Evolutionary conservation across 2,888 invertebrate species (phyloP).

Genomic region (Fragum whitleyi): DNA sequence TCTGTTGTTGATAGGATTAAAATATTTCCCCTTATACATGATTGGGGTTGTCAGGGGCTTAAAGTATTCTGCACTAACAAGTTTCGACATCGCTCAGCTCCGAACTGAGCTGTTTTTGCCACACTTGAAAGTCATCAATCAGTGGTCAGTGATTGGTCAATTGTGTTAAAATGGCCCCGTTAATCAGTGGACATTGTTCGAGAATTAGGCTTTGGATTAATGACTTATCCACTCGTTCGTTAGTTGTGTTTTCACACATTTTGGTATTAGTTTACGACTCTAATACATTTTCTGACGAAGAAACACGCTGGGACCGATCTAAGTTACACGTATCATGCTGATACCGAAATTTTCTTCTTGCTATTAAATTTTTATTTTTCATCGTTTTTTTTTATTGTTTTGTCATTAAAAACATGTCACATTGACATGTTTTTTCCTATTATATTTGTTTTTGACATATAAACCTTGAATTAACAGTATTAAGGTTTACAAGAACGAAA

Average conservation of each 20-base stretch:
- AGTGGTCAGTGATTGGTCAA: neutral
- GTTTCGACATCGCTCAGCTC: slow-evolving; percentile 8
- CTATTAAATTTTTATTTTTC: no score
- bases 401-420: no score
- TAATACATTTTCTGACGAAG: neutral
- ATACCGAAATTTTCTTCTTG: no score
- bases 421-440: no score
- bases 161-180: neutral
- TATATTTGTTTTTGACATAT: no score
- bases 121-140: slow-evolving; percentile 3
- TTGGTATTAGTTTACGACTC: no score
- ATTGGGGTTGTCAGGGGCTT: neutral
- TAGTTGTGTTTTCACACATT: slow-evolving; percentile 1
- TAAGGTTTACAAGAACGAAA: no score
- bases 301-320: neutral
- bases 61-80: neutral
- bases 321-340: no score
- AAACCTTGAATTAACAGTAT: no score
- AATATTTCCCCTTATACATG: neutral
- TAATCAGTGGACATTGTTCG: neutral
- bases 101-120: slow-evolving; percentile 7
- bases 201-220: neutral
- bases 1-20: slow-evolving; percentile 8
- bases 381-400: no score
- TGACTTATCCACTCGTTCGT: neutral